A percentile compares a stretch with the other conserved stretches of the same genome.
Conservation (phyloP, 2,797 vertebrate genomes). For the Lepilemur ruficaudatus region DNA sequence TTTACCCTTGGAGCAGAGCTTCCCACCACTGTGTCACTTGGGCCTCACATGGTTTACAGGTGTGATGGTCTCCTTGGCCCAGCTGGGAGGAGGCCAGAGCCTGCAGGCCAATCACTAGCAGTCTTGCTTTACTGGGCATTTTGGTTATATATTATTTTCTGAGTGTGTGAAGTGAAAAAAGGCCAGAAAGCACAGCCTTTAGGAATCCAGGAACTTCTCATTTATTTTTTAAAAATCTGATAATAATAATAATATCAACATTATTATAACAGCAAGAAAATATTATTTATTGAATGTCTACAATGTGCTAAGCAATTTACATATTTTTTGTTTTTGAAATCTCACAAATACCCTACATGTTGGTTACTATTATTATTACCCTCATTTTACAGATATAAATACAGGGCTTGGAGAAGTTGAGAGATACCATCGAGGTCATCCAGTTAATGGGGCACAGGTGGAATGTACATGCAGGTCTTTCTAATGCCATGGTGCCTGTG, state of each 20-base stretch:
- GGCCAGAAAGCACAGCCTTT: neutral
- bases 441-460: neutral
- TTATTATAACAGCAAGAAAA: constrained; percentile 26
- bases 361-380: neutral
- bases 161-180: neutral
- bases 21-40: neutral
- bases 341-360: neutral
- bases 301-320: constrained; percentile 14
- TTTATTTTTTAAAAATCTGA: neutral
- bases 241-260: neutral
- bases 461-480: neutral
- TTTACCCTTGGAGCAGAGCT: neutral
- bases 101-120: neutral
- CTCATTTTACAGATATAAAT: neutral
- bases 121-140: neutral
- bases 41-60: neutral
- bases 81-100: neutral
- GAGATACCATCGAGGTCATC: neutral
- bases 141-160: neutral
- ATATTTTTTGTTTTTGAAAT: neutral
- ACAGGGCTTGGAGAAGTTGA: neutral
- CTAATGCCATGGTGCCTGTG: neutral
- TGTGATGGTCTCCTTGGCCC: neutral
- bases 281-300: neutral
- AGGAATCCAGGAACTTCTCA: neutral